phyloP scores from a whole-genome alignment of 2,113 vertebrate genomes.

The Pterocles burchelli region DNA sequence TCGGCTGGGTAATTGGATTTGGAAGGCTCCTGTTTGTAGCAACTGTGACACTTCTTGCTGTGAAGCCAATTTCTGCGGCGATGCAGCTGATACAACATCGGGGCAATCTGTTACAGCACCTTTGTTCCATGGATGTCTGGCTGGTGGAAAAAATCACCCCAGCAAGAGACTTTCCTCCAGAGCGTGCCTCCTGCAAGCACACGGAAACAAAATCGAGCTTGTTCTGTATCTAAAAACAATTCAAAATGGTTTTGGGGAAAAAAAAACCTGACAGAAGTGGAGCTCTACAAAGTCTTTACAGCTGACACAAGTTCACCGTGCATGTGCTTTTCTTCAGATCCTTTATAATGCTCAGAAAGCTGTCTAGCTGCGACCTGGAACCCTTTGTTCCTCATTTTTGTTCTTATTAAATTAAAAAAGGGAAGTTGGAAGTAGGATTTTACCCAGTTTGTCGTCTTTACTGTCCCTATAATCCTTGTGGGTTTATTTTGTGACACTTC shows the following conservation, averaged over 20 bases:
- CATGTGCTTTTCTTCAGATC: neutral
- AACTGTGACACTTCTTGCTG: neutral
- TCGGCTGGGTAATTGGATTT: neutral
- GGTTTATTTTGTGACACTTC: neutral
- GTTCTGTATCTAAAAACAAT: neutral
- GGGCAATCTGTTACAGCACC: neutral
- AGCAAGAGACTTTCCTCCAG: neutral
- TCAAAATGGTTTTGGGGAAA: neutral
- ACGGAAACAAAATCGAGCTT: neutral
- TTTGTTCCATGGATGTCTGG: neutral
- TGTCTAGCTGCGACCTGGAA: rapidly evolving
- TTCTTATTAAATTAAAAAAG: neutral
- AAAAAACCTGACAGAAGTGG: neutral
- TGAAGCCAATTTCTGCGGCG: neutral
- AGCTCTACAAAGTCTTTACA: neutral
- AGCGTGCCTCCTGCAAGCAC: neutral
- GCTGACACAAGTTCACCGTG: rapidly evolving
- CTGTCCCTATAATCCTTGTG: neutral
- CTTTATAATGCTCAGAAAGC: neutral
- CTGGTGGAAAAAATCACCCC: neutral
- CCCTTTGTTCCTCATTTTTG: neutral
- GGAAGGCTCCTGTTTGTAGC: neutral
- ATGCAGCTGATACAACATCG: neutral
- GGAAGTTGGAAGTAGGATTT: neutral
- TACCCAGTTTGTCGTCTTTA: neutral